Conservation (phyloP, 2,888 invertebrate species). For the Himalopsyche tibetana region DNA sequence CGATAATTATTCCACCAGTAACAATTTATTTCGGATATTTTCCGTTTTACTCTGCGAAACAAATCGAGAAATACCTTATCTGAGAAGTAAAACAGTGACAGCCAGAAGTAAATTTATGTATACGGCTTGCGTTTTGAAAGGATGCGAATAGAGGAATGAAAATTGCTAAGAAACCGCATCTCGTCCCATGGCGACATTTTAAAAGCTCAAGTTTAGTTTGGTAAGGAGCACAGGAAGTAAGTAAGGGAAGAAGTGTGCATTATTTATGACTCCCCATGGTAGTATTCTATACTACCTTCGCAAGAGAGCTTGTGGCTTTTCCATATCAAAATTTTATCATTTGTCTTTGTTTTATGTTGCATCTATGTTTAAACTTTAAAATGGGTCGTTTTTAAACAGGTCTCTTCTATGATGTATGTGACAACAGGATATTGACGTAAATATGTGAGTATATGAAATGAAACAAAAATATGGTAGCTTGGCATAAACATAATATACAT, state of each 20-base stretch:
- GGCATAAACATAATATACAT: too few species aligned
- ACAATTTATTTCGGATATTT: constrained; percentile 7
- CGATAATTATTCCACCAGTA: constrained; percentile 19
- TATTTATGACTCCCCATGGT: constrained; percentile 60
- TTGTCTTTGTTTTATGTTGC: constrained; percentile 56
- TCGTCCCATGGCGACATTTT: constrained; percentile 59
- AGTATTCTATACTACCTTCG: constrained; percentile 49
- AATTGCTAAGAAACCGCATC: constrained; percentile 57
- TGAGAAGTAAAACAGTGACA: constrained; percentile 13
- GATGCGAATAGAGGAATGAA: constrained; percentile 56
- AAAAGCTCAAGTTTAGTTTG: constrained; percentile 59
- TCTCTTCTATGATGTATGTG: neutral
- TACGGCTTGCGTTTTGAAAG: constrained; percentile 42
- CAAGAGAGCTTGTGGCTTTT: constrained; percentile 57
- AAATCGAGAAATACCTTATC: constrained; percentile 43
- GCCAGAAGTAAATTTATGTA: constrained; percentile 37
- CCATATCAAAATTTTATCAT: constrained; percentile 63
- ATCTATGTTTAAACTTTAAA: constrained; percentile 11
- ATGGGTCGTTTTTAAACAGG: constrained; percentile 24
- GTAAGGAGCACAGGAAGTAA: constrained; percentile 34
- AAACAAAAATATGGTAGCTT: too few species aligned
- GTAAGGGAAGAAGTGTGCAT: constrained; percentile 50
- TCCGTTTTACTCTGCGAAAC: constrained; percentile 17
- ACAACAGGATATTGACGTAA: neutral
- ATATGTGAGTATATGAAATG: neutral